Evolutionary conservation across 1,140 invertebrate genomes (phyloP).

Genomic region (Paramacrobiotus metropolitanus): DNA sequence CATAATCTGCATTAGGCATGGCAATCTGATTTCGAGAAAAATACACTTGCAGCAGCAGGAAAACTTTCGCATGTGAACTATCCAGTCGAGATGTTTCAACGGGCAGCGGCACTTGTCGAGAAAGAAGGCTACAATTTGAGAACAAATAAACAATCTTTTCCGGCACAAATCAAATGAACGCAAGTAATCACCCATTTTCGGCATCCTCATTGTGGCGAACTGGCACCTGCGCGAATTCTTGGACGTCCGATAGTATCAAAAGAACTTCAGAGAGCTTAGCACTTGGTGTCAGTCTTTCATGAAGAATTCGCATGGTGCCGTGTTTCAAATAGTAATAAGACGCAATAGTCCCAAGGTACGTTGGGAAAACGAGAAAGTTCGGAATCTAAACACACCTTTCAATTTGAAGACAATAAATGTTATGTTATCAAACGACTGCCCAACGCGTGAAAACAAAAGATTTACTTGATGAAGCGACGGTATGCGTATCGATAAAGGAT

Average conservation of each 20-base stretch:
- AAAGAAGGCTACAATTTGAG: constrained; percentile 49
- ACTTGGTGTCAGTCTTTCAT: constrained; percentile 36
- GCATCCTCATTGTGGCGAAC: constrained; percentile 95
- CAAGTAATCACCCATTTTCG: constrained; percentile 47
- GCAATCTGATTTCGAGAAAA: constrained; percentile 38
- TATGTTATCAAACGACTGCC: no score
- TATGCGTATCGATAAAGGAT: no score
- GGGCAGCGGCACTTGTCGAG: constrained; percentile 44
- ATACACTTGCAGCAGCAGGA: constrained; percentile 78
- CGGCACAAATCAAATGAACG: constrained; percentile 10
- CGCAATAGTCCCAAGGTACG: constrained; percentile 69
- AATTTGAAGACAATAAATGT: background rate
- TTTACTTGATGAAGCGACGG: no score
- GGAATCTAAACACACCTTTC: constrained; percentile 31
- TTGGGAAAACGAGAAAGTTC: constrained; percentile 16
- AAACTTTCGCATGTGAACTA: constrained; percentile 76
- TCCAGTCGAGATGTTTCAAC: constrained; percentile 48
- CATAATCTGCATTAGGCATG: constrained; percentile 74
- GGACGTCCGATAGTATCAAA: constrained; percentile 48
- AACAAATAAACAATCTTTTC: constrained; percentile 10
- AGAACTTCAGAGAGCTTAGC: constrained; percentile 48
- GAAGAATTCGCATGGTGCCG: constrained; percentile 62
- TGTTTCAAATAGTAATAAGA: constrained; percentile 95
- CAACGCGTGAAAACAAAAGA: no score
- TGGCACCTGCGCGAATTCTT: constrained; percentile 80